Conservation (phyloP, 2,888 invertebrate genomes). For the Cecidostiba fungosa region DNA sequence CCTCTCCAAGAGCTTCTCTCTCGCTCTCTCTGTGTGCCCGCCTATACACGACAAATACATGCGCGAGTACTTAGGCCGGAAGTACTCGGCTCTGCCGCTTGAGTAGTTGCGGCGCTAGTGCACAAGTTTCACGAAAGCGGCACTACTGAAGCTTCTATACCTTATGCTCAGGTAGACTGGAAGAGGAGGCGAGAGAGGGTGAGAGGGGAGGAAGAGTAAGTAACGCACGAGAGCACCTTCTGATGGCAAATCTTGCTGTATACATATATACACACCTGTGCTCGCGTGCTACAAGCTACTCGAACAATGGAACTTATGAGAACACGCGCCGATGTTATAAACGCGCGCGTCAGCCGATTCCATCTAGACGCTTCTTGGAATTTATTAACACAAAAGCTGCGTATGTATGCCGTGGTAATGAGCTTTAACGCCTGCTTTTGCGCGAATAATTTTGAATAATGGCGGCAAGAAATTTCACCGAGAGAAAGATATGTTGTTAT, state of each 20-base stretch:
- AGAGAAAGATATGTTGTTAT: not conserved
- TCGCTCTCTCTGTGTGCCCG: not conserved
- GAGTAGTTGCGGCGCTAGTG: conserved; percentile 36
- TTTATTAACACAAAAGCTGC: conserved; percentile 1
- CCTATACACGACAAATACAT: conserved; percentile 16
- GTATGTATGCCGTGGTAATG: not conserved
- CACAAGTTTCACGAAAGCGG: conserved; percentile 38
- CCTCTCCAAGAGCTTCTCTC: conserved; percentile 2
- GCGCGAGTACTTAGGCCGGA: conserved; percentile 52
- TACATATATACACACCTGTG: not conserved
- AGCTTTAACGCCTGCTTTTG: not conserved
- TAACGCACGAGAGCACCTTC: conserved; percentile 12
- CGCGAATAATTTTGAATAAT: conserved; percentile 22
- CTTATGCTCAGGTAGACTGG: not conserved
- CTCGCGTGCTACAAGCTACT: conserved; percentile 12
- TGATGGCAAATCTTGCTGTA: not conserved
- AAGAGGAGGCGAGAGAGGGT: too few relatives aligned
- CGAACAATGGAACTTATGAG: conserved; percentile 32
- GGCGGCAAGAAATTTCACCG: not conserved
- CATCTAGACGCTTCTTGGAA: conserved; percentile 10
- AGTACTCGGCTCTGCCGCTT: conserved; percentile 28
- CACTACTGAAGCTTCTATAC: not conserved
- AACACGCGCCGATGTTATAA: not conserved
- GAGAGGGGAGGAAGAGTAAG: not conserved
- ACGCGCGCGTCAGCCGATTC: conserved; percentile 8